Base-by-base conservation (phyloP, 2,888 invertebrate genomes). In the Dastarcus helophoroides region DNA sequence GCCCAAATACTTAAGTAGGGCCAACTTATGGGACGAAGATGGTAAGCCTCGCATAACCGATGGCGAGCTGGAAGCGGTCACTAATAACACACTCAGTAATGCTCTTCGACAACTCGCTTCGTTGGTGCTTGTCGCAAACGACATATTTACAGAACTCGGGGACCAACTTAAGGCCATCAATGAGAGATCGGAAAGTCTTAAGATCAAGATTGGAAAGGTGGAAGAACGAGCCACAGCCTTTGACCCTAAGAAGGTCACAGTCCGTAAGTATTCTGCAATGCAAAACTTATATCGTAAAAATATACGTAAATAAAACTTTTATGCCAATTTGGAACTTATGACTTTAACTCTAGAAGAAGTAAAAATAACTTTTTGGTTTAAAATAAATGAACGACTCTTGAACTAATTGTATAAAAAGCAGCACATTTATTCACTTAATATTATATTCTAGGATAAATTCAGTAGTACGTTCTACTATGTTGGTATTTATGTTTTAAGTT, bases 171-270 rank as follows among this genome's bases (percentile, higher is more conserved):
- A 79, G 52, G 67, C 69, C 40, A 74, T 90, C 46, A 74, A 77
- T 33, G 76, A 77, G 51, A 71, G 88, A 42, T 78, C 85, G 35
- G 75, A 76, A 36, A 63, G 63, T 28, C 73, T 88, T 33, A 77
- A 79, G 56, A 63, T 64, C 33, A 77, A 79, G 57, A 71, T 90
- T 47, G 69, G 69, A 46, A 66, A 64, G 47, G 73, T 89, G 48
- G 79, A 79, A 55, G 73, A 73, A 46, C 70, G 73, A 50, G 79
- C 86, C 50, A 70, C 69, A 50, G 67, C 68, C 41, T 79, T 76
- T 64, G 85, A 90, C 63, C 88, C 90, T 37, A 88, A 85, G 70
- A 79, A 79, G 64, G 83, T 89, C 58, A 76, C 86, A 79, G 88
- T 90, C 71, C 89, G 90, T 90, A 70, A 90, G 90, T 90, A 68